Conservation (phyloP, 1,140 invertebrate species). For the Anastrepha ludens region DNA sequence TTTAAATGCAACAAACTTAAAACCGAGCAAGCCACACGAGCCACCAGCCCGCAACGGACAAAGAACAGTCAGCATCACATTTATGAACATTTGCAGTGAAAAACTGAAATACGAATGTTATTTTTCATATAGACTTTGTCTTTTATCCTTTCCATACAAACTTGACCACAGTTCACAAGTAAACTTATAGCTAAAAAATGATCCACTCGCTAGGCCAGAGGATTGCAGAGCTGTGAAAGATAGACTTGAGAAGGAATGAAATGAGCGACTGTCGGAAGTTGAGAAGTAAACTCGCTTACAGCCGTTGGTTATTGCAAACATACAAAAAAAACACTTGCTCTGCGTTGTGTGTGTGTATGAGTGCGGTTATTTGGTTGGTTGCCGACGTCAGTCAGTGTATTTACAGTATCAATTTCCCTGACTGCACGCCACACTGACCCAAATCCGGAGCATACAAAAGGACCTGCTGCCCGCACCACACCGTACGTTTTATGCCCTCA, state of each 20-base stretch:
- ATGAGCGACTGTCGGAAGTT: constrained; percentile 17
- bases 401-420: constrained; percentile 31
- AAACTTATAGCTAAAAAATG: background rate
- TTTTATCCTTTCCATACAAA: background rate
- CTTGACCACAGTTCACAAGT: background rate
- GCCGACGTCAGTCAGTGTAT: constrained; percentile 12
- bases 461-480: background rate
- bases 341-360: background rate
- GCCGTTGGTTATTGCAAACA: background rate
- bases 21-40: background rate
- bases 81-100: background rate
- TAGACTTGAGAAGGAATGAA: background rate
- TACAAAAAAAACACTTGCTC: background rate
- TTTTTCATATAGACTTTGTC: background rate
- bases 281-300: constrained; percentile 7
- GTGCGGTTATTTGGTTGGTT: background rate
- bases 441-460: background rate
- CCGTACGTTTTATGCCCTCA: background rate
- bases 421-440: background rate
- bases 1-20: background rate
- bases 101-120: background rate
- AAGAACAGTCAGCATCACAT: background rate
- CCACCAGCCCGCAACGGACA: background rate
- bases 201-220: background rate
- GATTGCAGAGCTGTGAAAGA: background rate